Percentiles rank a stretch among this genome's conserved stretches.
Evolutionary conservation across 2,888 invertebrate species (phyloP).

Genomic region (Troides helena): DNA sequence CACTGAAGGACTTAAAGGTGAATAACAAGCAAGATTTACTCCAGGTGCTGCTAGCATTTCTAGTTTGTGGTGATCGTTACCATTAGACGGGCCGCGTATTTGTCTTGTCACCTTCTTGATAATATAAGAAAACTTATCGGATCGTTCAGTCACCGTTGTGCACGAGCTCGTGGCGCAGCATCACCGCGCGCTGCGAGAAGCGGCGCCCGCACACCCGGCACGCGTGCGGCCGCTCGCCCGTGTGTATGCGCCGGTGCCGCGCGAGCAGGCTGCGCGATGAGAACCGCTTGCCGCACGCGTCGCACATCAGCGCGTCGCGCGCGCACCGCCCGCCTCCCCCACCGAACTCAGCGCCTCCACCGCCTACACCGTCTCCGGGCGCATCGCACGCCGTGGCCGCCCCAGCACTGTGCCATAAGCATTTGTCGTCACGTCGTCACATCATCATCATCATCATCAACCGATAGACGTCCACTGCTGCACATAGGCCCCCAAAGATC

Average conservation of each 20-base stretch:
- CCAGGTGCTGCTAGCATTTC: too few species aligned
- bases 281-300: constrained; percentile 83
- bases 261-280: constrained; percentile 84
- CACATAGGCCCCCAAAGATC: too few species aligned
- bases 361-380: constrained; percentile 70
- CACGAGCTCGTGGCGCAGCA: constrained; percentile 80
- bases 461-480: too few species aligned
- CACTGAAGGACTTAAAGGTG: too few species aligned
- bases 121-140: too few species aligned
- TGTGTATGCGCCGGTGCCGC: constrained; percentile 85
- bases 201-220: constrained; percentile 55
- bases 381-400: constrained; percentile 56
- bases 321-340: not conserved
- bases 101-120: too few species aligned
- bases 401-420: too few species aligned
- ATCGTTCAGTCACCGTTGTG: constrained; percentile 43
- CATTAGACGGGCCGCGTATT: too few species aligned
- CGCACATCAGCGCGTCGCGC: constrained; percentile 52
- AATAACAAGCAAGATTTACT: too few species aligned
- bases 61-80: too few species aligned
- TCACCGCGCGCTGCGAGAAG: constrained; percentile 87
- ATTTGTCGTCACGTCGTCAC: too few species aligned
- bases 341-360: not conserved
- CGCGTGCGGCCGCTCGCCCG: constrained; percentile 72
- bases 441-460: too few species aligned